A percentile compares a stretch with the other conserved stretches of the same genome.
phyloP scores from a whole-genome alignment of 2,888 invertebrate genomes.

The Muschampia plurimacula region DNA sequence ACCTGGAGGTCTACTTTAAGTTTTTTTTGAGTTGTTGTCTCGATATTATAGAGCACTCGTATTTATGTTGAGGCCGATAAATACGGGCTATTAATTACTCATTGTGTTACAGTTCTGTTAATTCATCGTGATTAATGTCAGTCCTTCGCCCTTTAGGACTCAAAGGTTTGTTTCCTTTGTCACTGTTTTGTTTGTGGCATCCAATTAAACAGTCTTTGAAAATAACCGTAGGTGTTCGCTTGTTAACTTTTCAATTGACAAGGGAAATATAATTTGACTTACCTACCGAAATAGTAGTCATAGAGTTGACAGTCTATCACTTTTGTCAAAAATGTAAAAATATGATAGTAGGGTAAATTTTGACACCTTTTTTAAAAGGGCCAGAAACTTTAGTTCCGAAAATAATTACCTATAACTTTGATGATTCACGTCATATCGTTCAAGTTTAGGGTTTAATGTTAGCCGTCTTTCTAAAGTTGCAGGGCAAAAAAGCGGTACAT shows the following conservation, averaged over 20 bases:
- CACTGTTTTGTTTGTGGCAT: slow-evolving; percentile 39
- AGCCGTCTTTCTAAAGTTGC: background rate
- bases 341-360: background rate
- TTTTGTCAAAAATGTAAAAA: background rate
- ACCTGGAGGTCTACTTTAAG: slow-evolving; percentile 80
- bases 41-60: slow-evolving; percentile 74
- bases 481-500: slow-evolving; percentile 60
- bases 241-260: background rate
- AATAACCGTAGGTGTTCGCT: slow-evolving; percentile 30
- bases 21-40: slow-evolving; percentile 76
- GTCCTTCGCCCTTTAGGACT: slow-evolving; percentile 27
- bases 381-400: no score
- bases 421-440: background rate
- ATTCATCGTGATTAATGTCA: slow-evolving; percentile 75
- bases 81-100: slow-evolving; percentile 81
- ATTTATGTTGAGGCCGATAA: slow-evolving; percentile 78
- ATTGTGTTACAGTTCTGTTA: slow-evolving; percentile 80
- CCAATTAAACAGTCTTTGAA: slow-evolving; percentile 46
- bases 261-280: background rate
- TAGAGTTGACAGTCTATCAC: background rate
- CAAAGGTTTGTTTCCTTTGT: slow-evolving; percentile 31
- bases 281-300: background rate
- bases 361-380: background rate
- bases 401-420: no score
- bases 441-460: background rate